Percentiles rank a stretch among this genome's conserved stretches.
phyloP scores from a whole-genome alignment of 2,113 vertebrate genomes.

The Xenus cinereus region DNA sequence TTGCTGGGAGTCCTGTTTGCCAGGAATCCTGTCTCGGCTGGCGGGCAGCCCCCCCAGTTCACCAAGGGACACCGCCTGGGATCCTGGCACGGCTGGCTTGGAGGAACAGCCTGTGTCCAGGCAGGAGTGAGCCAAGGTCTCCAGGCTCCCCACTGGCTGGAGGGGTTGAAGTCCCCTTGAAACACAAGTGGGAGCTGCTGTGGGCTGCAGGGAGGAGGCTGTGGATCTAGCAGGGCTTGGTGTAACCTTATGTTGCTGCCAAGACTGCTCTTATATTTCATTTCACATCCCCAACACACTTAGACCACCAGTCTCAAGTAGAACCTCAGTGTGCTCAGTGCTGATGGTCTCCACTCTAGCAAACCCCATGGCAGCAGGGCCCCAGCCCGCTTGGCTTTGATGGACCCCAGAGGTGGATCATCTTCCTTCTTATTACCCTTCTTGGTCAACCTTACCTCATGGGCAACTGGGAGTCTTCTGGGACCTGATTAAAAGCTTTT shows the following conservation, averaged over 20 bases:
- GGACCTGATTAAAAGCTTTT: neutral
- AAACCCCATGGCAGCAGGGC: neutral
- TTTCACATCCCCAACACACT: neutral
- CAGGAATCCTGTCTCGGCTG: neutral
- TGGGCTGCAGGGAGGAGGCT: neutral
- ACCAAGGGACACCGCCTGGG: neutral
- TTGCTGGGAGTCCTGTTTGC: neutral
- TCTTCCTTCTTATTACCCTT: neutral
- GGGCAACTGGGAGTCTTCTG: neutral
- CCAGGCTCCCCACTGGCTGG: too few relatives aligned
- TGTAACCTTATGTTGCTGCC: fast-evolving
- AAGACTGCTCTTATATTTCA: neutral
- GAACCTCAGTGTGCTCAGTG: fast-evolving
- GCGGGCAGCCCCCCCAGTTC: fast-evolving
- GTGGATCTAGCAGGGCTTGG: neutral
- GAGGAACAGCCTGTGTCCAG: neutral
- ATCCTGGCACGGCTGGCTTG: neutral
- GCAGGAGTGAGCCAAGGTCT: neutral
- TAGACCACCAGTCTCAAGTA: fast-evolving
- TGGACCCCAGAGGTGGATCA: neutral
- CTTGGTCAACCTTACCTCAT: neutral
- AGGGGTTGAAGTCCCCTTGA: fast-evolving
- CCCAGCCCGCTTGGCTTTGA: neutral
- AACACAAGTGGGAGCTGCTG: neutral
- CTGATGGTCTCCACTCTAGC: neutral